phyloP scores from a whole-genome alignment of 2,113 vertebrate genomes.

The Laticauda colubrina region DNA sequence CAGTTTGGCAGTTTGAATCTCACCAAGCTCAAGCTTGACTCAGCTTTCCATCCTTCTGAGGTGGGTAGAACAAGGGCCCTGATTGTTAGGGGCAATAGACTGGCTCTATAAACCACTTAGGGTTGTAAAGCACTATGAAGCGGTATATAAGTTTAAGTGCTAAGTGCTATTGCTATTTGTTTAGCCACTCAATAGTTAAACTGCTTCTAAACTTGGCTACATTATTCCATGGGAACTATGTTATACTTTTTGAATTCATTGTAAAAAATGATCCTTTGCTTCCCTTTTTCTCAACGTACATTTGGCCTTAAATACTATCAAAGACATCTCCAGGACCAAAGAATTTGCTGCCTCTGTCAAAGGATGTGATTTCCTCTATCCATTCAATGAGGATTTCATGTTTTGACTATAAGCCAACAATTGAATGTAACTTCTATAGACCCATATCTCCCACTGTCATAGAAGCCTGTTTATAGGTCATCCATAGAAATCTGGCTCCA shows the following conservation, averaged over 20 bases:
- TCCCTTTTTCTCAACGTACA: background rate
- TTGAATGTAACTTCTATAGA: background rate
- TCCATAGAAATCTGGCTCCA: background rate
- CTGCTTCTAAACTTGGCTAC: background rate
- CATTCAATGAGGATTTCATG: background rate
- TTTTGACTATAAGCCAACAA: background rate
- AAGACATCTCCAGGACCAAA: background rate
- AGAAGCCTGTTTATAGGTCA: background rate
- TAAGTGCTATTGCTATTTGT: background rate
- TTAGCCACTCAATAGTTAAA: background rate
- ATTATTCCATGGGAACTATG: background rate
- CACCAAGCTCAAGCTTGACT: too few relatives aligned
- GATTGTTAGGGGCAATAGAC: too few relatives aligned
- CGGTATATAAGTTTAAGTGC: too few relatives aligned
- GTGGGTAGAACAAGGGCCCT: too few relatives aligned
- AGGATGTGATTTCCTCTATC: background rate
- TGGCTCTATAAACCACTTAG: too few relatives aligned
- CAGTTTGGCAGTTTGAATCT: too few relatives aligned
- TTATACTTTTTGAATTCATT: slow-evolving; percentile 4
- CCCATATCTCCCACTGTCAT: background rate
- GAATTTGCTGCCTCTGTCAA: background rate
- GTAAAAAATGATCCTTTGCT: background rate
- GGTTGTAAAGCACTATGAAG: too few relatives aligned
- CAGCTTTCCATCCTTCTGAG: too few relatives aligned
- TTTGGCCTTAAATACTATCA: background rate